Evolutionary conservation across 2,113 vertebrate genomes (phyloP).

Genomic region (Lasiurus borealis): DNA sequence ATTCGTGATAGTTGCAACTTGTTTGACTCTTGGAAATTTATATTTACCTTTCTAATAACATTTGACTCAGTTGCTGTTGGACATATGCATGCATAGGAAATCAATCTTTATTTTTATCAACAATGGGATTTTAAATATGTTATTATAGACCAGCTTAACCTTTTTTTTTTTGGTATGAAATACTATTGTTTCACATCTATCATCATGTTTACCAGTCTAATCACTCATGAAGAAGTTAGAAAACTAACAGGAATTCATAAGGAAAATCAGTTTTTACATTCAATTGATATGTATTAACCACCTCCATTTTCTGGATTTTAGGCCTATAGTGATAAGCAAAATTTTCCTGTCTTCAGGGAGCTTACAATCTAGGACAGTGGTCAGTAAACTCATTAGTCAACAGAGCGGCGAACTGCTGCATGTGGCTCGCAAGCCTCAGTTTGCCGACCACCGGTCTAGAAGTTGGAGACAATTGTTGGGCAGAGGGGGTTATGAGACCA

Average conservation of each 20-base stretch:
- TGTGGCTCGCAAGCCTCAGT: no score
- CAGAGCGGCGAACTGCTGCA: no score
- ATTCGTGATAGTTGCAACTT: background rate
- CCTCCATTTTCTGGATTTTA: background rate
- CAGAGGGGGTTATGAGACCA: background rate
- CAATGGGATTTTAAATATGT: background rate
- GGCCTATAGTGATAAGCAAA: background rate
- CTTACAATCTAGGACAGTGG: background rate
- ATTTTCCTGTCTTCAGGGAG: background rate
- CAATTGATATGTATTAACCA: background rate
- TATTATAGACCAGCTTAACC: background rate
- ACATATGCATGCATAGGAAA: background rate
- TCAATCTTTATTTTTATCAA: background rate
- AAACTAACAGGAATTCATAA: background rate
- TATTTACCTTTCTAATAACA: conserved; percentile 31
- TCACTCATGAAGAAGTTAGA: background rate
- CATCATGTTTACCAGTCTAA: background rate
- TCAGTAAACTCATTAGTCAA: no score
- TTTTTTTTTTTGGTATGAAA: background rate
- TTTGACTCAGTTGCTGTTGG: background rate
- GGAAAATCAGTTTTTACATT: background rate
- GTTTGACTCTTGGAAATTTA: background rate
- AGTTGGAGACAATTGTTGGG: background rate
- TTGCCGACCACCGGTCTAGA: background rate
- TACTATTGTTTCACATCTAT: background rate